Evolutionary conservation across 2,888 invertebrate genomes (phyloP), one percentile per base, ranked within the genome.

Genomic region (Boloria euphrosyne): DNA sequence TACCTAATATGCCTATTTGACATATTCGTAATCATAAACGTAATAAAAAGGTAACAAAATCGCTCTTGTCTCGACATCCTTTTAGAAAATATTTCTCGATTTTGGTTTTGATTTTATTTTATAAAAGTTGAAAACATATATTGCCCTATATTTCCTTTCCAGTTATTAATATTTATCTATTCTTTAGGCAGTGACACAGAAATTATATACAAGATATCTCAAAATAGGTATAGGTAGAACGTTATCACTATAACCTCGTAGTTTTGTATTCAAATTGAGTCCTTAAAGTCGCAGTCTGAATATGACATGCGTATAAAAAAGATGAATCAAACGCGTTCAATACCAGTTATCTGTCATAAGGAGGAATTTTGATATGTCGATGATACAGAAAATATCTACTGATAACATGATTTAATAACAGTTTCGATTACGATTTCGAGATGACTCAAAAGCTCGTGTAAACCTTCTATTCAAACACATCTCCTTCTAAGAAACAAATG

Each of bases 401-500:
- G 69, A 71, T 71, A 71, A 69, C 31, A 14, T 49, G 51, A 66
- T 62, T 66, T 63, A 54, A 49, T 46, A 65, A 52, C 57, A 58
- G 52, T 53, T 18, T 55, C 60, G 47, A 67, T 71, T 62, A 67
- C 67, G 70, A 69, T 57, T 68, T 65, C 53, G 44, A 68, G 68
- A 74, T 78, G 78, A 79, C 64, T 79, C 77, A 76, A 74, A 73
- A 70, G 66, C 64, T 58, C 61, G 60, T 69, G 65, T 69, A 51
- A 61, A 55, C 62, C 51, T 72, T 72, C 67, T 65, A 61, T 68
- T 71, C 71, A 73, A 74, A 73, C 67, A 75, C 65, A 62, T 70
- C 72, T 68, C 74, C 69, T 85, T 84, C 85, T 77, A 55, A 75
- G 85, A 85, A 87, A 78, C 78, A 68, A 75, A 78, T 84, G 81